Base-by-base conservation (phyloP, 2,888 invertebrate genomes). In the Aporophyla nigra region DNA sequence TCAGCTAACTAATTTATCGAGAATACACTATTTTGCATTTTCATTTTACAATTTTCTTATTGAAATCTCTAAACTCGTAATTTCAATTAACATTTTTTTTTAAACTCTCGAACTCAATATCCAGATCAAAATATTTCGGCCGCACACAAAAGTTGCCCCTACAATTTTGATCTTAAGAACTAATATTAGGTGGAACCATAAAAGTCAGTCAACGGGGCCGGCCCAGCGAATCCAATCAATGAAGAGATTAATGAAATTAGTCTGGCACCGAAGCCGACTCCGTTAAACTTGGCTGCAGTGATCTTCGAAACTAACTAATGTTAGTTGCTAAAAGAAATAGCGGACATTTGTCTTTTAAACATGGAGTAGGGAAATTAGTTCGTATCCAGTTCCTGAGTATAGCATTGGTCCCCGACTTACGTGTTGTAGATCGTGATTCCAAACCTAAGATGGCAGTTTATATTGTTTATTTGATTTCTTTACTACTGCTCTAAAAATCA, bases 171-270 rank as follows among this genome's bases (percentile, higher is more conserved):
- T 78, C 58, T 63, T 83, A 85, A 83, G 81, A 78, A 72, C 82
- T 83, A 83, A 78, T 84, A 76, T 86, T 82, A 75, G 74, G 54
- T 80, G 80, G 82, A 78, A 76, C 59, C 66, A 78, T 77, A 78
- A 83, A 78, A 87, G 69, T 86, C 69, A 86, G 83, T 83, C 85
- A 82, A 87, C 84, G 85, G 58, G 67, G 66, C 75, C 65, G 80
- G 70, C 67, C 78, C 79, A 82, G 82, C 80, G 83, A 88, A 92
- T 92, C 91, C 93, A 93, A 94, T 94, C 93, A 92, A 91, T 91
- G 88, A 71, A 74, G 85, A 90, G 92, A 93, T 93, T 93, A 94
- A 94, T 94, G 89, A 91, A 94, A 93, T 94, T 93, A 93, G 92
- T 90, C 90, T 87, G 87, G 86, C 85, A 83, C 71, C 84, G 84